Evolutionary conservation across 2,888 invertebrate genomes (phyloP).

Genomic region (Drosophila niveifrons): DNA sequence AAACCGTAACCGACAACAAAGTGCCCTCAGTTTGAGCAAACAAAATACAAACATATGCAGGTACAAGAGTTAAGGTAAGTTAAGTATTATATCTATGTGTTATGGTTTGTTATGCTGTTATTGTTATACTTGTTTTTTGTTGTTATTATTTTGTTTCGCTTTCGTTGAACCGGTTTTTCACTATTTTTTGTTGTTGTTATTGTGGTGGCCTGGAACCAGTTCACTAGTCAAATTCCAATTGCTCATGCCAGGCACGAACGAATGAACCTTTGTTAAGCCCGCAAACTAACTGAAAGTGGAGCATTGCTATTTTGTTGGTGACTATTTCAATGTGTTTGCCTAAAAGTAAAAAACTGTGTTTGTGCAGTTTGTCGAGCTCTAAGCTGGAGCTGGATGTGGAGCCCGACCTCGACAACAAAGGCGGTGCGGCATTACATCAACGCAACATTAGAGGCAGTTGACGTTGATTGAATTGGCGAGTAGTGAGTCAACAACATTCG

Average conservation of each 20-base stretch:
- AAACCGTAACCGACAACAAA: conserved; percentile 1
- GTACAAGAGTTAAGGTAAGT: conserved; percentile 14
- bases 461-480: conserved; percentile 60
- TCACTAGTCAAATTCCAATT: conserved; percentile 58
- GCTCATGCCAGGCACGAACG: conserved; percentile 55
- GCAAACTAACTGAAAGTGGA: conserved; percentile 37
- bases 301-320: conserved; percentile 16
- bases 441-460: conserved; percentile 41
- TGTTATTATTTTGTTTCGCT: conserved; percentile 47
- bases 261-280: conserved; percentile 33
- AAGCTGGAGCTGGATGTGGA: conserved; percentile 3
- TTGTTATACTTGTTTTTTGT: conserved; percentile 32
- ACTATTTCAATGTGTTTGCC: conserved; percentile 38
- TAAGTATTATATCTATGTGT: conserved; percentile 35
- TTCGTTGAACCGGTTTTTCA: conserved; percentile 64
- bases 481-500: conserved; percentile 44
- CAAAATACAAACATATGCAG: conserved; percentile 13
- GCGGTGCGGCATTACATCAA: conserved; percentile 68
- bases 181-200: conserved; percentile 8
- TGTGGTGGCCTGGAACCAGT: conserved; percentile 57
- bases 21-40: conserved; percentile 24
- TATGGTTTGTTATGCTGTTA: conserved; percentile 40
- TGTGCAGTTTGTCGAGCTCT: conserved; percentile 23
- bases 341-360: conserved; percentile 23
- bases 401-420: conserved; percentile 70